A percentile compares a stretch with the other conserved stretches of the same genome.
phyloP scores from a whole-genome alignment of 2,797 vertebrate genomes.

The Amniataba percoides region DNA sequence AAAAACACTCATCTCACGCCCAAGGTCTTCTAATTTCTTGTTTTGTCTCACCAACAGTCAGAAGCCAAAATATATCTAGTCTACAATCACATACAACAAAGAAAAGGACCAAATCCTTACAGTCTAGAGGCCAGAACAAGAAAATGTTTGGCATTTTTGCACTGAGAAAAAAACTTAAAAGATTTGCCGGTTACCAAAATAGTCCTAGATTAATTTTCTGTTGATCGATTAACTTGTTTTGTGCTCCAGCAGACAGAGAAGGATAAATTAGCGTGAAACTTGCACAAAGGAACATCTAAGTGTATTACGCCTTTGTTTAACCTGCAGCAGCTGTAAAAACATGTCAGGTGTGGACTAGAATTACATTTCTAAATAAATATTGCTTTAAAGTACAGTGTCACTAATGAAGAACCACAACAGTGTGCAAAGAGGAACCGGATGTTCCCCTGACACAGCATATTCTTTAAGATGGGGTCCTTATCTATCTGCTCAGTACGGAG shows the following conservation, averaged over 20 bases:
- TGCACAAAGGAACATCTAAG: slow-evolving; percentile 22
- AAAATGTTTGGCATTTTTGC: background rate
- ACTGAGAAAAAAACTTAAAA: background rate
- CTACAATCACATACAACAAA: background rate
- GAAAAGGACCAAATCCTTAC: background rate
- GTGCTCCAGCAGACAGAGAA: background rate
- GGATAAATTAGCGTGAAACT: slow-evolving; percentile 22
- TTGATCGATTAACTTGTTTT: background rate
- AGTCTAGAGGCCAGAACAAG: background rate
- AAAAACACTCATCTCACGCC: background rate
- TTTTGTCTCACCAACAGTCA: background rate
- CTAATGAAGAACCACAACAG: slow-evolving; percentile 24
- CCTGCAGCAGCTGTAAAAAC: slow-evolving; percentile 54
- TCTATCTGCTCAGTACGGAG: slow-evolving; percentile 14
- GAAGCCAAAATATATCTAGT: background rate
- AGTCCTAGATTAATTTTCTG: background rate
- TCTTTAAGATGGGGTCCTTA: slow-evolving; percentile 23
- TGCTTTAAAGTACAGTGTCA: slow-evolving; percentile 37
- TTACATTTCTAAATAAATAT: slow-evolving; percentile 63
- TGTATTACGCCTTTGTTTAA: slow-evolving; percentile 46
- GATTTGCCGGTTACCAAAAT: background rate
- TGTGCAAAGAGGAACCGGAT: slow-evolving; percentile 41
- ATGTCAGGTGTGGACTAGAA: slow-evolving; percentile 50
- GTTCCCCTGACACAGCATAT: slow-evolving; percentile 23
- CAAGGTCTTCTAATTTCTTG: background rate